phyloP scores from a whole-genome alignment of 2,113 vertebrate genomes.

The Forbesichthys agassizii region DNA sequence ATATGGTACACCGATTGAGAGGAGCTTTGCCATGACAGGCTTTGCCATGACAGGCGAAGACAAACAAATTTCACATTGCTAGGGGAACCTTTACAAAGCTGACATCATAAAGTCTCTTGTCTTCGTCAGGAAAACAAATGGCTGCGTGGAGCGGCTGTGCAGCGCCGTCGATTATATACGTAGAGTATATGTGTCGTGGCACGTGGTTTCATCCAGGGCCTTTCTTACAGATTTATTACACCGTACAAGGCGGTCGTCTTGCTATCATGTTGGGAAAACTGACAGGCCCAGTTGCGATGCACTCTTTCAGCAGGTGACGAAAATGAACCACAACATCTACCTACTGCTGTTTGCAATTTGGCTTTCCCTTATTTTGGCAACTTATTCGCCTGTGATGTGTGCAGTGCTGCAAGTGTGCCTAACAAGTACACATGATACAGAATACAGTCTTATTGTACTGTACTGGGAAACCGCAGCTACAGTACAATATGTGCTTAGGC shows the following conservation, averaged over 20 bases:
- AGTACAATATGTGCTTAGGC: too few relatives aligned
- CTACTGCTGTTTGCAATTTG: conserved; percentile 2
- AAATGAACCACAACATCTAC: conserved; percentile 6
- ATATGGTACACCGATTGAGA: conserved; percentile 54
- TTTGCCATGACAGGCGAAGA: conserved; percentile 58
- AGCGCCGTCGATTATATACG: conserved; percentile 45
- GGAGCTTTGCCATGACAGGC: conserved; percentile 48
- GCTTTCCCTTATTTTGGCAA: background rate
- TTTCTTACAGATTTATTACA: conserved; percentile 31
- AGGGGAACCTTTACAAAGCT: conserved; percentile 45
- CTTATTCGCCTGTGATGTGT: background rate
- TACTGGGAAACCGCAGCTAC: background rate
- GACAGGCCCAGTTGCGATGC: conserved; percentile 1
- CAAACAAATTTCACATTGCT: conserved; percentile 70
- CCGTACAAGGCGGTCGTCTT: background rate
- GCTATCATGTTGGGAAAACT: conserved; percentile 9
- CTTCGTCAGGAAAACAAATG: conserved; percentile 49
- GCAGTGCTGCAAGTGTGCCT: background rate
- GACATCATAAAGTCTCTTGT: conserved; percentile 64
- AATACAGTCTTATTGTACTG: too few relatives aligned
- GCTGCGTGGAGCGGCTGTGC: conserved; percentile 26
- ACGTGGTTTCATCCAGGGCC: conserved; percentile 39
- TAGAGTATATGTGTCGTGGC: background rate
- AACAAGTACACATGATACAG: background rate
- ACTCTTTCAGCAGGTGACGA: conserved; percentile 22